Conservation (phyloP, 2,113 vertebrate species). For the Cyanistes caeruleus region DNA sequence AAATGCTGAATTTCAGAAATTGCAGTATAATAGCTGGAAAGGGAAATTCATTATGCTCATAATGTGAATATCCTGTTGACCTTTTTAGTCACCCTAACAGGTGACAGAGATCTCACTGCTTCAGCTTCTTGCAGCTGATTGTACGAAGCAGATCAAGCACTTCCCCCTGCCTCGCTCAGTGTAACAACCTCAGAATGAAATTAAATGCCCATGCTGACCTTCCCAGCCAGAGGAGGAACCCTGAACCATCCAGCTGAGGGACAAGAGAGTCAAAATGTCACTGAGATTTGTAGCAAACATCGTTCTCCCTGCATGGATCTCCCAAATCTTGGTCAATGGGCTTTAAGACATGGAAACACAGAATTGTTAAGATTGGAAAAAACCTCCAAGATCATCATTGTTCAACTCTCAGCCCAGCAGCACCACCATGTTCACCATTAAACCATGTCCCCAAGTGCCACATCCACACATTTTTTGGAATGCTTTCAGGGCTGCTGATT, state of each 20-base stretch:
- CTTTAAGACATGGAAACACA: not conserved
- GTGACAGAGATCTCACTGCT: not conserved
- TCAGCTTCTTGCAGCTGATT: not conserved
- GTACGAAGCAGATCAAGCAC: rapidly evolving
- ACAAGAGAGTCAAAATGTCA: not conserved
- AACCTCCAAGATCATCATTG: not conserved
- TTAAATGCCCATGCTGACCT: not conserved
- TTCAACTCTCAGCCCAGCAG: not conserved
- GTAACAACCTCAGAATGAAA: not conserved
- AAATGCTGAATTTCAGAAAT: not conserved
- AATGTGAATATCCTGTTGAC: not conserved
- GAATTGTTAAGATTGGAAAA: not conserved
- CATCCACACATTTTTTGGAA: not conserved
- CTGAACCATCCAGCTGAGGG: not conserved
- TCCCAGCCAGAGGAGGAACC: not conserved
- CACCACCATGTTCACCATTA: not conserved
- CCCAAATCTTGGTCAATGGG: not conserved
- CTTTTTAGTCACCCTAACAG: not conserved
- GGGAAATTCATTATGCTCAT: not conserved
- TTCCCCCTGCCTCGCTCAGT: not conserved
- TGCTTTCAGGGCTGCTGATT: not conserved
- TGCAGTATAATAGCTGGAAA: not conserved
- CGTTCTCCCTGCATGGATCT: not conserved
- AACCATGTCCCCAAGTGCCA: not conserved
- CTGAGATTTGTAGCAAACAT: not conserved